Conservation (phyloP, 2,888 invertebrate genomes). For the Eupithecia dodoneata region DNA sequence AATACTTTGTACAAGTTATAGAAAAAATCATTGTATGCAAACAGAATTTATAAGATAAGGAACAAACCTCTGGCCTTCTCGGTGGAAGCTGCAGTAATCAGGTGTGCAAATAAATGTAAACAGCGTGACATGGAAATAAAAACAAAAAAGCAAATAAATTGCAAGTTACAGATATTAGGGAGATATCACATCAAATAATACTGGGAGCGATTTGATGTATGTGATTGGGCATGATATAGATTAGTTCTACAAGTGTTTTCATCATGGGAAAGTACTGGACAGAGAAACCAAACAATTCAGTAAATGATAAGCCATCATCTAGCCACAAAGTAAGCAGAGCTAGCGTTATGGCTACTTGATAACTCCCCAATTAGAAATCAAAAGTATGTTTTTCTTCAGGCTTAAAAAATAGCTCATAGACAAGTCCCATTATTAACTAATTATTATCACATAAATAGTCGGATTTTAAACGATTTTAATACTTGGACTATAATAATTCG, state of each 20-base stretch:
- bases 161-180: slow-evolving; percentile 15
- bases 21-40: not conserved
- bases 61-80: slow-evolving; percentile 95
- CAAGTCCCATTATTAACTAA: not conserved
- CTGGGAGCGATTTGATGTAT: not conserved
- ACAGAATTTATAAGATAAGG: slow-evolving; percentile 33
- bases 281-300: not conserved
- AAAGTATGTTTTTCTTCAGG: not conserved
- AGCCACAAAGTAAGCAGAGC: not conserved
- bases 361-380: not conserved
- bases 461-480: not conserved
- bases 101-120: slow-evolving; percentile 79
- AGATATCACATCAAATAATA: not conserved
- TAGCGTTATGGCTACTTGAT: not conserved
- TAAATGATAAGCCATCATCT: not conserved
- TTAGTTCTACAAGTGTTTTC: not conserved
- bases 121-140: slow-evolving; percentile 83
- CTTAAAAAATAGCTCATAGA: not conserved
- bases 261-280: not conserved
- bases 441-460: not conserved
- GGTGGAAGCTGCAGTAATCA: slow-evolving; percentile 89
- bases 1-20: not conserved
- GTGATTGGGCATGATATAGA: not conserved
- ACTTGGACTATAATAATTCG: slow-evolving; percentile 22
- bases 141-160: slow-evolving; percentile 71